A percentile compares a stretch with the other conserved stretches of the same genome.
Conservation (phyloP, 2,113 vertebrate genomes). For the Podarcis muralis region DNA sequence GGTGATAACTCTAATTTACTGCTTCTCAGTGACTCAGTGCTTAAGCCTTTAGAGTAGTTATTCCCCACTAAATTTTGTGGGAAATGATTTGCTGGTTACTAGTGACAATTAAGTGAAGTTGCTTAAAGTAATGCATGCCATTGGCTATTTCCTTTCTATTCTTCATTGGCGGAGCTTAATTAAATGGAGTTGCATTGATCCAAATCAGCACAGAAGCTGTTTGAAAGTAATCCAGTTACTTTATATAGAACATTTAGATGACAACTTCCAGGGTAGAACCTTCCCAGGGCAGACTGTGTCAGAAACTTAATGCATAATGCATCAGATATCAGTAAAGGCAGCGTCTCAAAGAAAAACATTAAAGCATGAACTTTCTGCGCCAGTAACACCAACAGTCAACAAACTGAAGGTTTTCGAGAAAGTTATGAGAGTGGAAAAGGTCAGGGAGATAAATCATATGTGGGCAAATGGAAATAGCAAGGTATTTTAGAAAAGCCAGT, state of each 20-base stretch:
- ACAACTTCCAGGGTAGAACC: neutral
- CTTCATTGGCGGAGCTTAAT: neutral
- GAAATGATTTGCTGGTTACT: neutral
- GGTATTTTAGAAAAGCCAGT: neutral
- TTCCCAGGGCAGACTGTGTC: neutral
- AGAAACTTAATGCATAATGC: neutral
- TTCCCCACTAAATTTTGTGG: neutral
- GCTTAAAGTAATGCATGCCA: neutral
- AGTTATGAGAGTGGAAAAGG: neutral
- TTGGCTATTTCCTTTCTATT: neutral
- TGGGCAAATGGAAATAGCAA: neutral
- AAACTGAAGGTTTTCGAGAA: neutral
- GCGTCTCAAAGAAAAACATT: neutral
- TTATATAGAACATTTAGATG: neutral
- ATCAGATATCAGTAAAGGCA: neutral
- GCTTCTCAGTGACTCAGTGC: neutral
- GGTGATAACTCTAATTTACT: neutral
- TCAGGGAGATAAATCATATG: neutral
- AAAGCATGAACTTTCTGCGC: neutral
- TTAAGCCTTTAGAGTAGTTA: neutral
- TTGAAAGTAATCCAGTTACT: neutral
- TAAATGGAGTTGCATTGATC: neutral
- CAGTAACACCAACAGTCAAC: neutral
- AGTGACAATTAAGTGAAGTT: neutral
- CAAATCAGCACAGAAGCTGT: neutral